phyloP scores from a whole-genome alignment of 2,113 vertebrate genomes.

The Patagioenas fasciata region DNA sequence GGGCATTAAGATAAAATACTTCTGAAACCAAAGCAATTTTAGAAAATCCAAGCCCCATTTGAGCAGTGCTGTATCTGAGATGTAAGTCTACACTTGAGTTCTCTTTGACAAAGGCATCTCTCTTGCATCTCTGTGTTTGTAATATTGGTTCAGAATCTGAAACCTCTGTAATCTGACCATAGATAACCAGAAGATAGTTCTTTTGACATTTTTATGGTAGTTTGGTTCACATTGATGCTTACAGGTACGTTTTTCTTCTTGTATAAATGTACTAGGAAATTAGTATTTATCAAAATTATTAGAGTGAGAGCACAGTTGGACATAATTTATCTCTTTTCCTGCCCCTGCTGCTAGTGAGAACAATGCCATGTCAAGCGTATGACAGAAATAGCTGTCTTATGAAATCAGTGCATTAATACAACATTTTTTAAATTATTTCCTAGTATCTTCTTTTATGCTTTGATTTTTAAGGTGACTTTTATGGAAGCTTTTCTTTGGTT shows the following conservation, averaged over 20 bases:
- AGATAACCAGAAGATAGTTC: neutral
- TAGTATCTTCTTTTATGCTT: neutral
- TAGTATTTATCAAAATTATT: neutral
- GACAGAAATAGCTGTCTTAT: neutral
- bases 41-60: neutral
- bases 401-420: neutral
- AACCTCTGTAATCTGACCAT: neutral
- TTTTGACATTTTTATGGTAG: neutral
- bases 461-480: neutral
- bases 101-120: neutral
- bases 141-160: neutral
- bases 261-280: neutral
- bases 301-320: neutral
- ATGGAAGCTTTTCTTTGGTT: neutral
- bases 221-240: neutral
- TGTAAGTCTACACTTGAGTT: neutral
- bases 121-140: neutral
- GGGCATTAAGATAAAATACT: neutral
- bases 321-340: neutral
- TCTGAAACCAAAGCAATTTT: neutral
- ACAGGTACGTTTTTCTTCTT: neutral
- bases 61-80: neutral
- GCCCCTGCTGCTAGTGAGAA: neutral
- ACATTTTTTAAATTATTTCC: neutral
- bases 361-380: neutral